These are phyloP conservation scores for Ormyrus pomaceus DNA, from an alignment of 2,888 invertebrate species.

Conservation along the genomic window DNA sequence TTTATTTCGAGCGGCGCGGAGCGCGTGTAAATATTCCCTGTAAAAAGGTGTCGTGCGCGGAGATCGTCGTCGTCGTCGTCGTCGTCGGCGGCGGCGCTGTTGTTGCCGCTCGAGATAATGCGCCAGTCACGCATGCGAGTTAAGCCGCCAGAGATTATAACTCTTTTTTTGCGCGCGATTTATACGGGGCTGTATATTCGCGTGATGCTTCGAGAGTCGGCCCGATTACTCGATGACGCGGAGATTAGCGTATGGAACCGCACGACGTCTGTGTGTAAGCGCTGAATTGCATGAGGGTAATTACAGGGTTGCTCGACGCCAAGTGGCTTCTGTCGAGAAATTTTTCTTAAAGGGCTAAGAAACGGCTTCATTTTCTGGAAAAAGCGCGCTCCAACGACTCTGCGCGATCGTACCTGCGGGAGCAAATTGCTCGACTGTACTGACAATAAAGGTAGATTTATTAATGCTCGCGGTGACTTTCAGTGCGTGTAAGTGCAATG, in stretches of 20 bases:
- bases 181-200: constrained; percentile 10
- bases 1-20: neutral
- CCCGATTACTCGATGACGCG: too few relatives aligned
- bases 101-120: constrained; percentile 58
- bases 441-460: neutral
- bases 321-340: constrained; percentile 30
- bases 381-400: too few relatives aligned
- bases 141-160: constrained; percentile 43
- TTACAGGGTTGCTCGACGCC: constrained; percentile 33
- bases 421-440: neutral
- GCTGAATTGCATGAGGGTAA: constrained; percentile 31
- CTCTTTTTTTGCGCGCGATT: constrained; percentile 4
- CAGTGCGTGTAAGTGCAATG: neutral
- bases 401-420: neutral
- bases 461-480: neutral
- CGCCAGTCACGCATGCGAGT: constrained; percentile 61
- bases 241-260: too few relatives aligned
- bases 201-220: neutral
- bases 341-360: constrained; percentile 14
- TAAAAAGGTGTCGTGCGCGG: constrained; percentile 64
- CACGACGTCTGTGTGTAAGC: neutral
- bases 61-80: constrained; percentile 58
- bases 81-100: constrained; percentile 59
- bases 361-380: too few relatives aligned
- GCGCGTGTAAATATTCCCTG: constrained; percentile 57